Evolutionary conservation across 2,888 invertebrate genomes (phyloP).

Genomic region (Seira musarum): DNA sequence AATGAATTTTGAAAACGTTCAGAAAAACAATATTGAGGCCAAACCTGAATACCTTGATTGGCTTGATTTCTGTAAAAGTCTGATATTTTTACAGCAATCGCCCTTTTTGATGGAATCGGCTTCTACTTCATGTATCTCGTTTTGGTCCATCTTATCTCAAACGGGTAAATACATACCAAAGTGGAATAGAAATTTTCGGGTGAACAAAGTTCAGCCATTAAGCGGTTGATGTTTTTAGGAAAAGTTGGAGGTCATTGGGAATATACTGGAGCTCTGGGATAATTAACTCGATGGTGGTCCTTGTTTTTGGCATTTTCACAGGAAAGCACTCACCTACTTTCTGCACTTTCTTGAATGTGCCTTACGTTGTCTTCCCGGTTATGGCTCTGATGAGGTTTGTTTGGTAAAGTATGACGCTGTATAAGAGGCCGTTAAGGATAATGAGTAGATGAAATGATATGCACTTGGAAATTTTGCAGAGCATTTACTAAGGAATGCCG

Average conservation of each 20-base stretch:
- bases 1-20: background rate
- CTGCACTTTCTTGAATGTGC: constrained; percentile 66
- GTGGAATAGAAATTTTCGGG: background rate
- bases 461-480: constrained; percentile 44
- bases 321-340: constrained; percentile 66
- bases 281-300: constrained; percentile 68
- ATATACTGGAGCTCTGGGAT: constrained; percentile 66
- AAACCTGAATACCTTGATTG: too few species aligned
- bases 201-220: too few species aligned
- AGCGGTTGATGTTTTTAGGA: too few species aligned
- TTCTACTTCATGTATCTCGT: constrained; percentile 67
- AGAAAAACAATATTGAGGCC: too few species aligned
- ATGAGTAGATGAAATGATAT: background rate
- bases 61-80: too few species aligned
- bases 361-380: constrained; percentile 67
- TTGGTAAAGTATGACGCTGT: too few species aligned
- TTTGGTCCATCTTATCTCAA: constrained; percentile 62
- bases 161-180: constrained; percentile 55
- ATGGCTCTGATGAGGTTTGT: constrained; percentile 61
- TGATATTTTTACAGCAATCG: constrained; percentile 65
- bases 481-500: constrained; percentile 60
- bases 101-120: constrained; percentile 67
- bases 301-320: constrained; percentile 60
- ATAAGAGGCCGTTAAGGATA: too few species aligned
- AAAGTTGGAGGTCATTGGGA: constrained; percentile 65